These are phyloP conservation scores for Chromobotia macracanthus DNA, from an alignment of 2,797 vertebrate species.

Conservation along the genomic window DNA sequence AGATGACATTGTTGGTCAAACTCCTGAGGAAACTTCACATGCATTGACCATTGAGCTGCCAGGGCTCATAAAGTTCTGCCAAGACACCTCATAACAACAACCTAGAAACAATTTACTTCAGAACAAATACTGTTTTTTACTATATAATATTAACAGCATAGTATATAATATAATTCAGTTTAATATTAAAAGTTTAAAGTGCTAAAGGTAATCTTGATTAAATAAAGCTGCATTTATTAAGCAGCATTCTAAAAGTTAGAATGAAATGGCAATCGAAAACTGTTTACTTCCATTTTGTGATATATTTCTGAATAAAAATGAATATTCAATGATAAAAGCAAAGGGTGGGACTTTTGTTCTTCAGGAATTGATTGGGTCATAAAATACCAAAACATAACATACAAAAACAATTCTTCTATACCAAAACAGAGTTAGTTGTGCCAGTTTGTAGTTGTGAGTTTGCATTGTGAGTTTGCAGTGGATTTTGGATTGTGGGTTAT, in stretches of 20 bases:
- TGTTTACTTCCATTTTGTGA: neutral
- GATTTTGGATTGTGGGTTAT: neutral
- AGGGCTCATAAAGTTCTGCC: neutral
- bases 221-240: neutral
- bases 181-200: too few species aligned
- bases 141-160: neutral
- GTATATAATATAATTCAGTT: neutral
- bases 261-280: neutral
- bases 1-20: constrained; percentile 39
- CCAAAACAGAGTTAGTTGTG: too few species aligned
- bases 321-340: too few species aligned
- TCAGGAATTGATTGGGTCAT: too few species aligned
- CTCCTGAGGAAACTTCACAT: neutral
- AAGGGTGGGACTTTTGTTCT: too few species aligned
- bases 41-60: too few species aligned
- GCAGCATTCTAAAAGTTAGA: neutral
- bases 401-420: too few species aligned
- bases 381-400: too few species aligned
- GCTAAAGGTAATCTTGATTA: neutral
- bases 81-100: neutral
- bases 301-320: neutral
- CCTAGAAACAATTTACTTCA: neutral
- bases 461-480: neutral
- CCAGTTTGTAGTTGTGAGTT: too few species aligned
- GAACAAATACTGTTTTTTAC: constrained; percentile 4